phyloP scores from a whole-genome alignment of 2,113 vertebrate species.

The Nyctereutes procyonoides region DNA sequence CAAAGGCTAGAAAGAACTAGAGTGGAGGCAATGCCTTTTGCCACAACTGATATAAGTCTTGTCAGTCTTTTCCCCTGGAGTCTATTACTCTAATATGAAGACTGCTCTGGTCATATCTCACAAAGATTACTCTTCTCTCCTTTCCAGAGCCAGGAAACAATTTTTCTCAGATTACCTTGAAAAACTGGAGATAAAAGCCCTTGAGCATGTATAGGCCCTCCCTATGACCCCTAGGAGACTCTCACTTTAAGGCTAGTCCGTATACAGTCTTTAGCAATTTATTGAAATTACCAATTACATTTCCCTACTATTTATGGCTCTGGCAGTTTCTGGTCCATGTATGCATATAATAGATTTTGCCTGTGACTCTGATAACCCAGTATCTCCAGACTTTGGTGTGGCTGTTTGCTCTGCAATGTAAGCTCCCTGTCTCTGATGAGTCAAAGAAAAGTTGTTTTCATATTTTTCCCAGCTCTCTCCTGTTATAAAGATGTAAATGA shows the following conservation, averaged over 20 bases:
- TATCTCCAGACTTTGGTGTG: not conserved
- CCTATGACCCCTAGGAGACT: not conserved
- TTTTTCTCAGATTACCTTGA: not conserved
- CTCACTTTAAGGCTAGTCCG: not conserved
- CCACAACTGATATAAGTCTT: not conserved
- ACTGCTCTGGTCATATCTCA: not conserved
- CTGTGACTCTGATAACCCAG: not conserved
- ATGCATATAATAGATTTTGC: not conserved
- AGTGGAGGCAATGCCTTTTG: not conserved
- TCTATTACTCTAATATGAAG: not conserved
- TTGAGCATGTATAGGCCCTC: accelerated
- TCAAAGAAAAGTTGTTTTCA: not conserved
- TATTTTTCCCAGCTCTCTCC: not conserved
- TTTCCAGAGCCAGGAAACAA: not conserved
- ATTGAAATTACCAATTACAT: not conserved
- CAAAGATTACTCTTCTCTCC: not conserved
- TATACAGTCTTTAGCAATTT: not conserved
- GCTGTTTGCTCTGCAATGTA: not conserved
- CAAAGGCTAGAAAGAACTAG: not conserved
- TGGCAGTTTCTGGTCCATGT: not conserved
- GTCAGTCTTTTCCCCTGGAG: not conserved
- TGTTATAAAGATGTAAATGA: not conserved
- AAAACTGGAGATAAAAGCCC: not conserved
- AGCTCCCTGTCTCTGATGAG: not conserved
- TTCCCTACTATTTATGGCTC: not conserved